Base-by-base conservation (phyloP, 1,140 invertebrate genomes). In the Saccostrea echinata region DNA sequence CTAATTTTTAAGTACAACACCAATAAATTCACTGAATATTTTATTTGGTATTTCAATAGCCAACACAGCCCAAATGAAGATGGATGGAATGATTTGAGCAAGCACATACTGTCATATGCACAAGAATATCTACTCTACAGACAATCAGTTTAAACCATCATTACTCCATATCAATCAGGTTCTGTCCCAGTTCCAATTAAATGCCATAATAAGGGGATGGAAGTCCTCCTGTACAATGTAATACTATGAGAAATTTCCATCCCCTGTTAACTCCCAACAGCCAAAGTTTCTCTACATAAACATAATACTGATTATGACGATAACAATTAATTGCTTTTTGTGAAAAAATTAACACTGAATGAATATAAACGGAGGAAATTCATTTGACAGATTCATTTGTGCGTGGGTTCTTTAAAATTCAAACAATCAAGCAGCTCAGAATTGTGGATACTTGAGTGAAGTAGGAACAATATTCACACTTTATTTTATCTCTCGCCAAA, bases 21-120 rank as follows among this genome's bases (percentile, higher is more conserved):
- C 30, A 57, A 35, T 21, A 43, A 35, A 61, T 80, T 87, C 61
- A 80, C 76, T 88, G 61, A 84, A 88, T 57, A 81, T 53, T 84
- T 84, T 88, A 88, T 88, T 61, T 55, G 84, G 64, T 85, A 85
- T 88, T 84, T 55, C 71, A 83, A 88, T 88, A 84, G 87, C 87
- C 84, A 88, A 88, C 82, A 88, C 87, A 88, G 87, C 87, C 87
- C 87, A 88, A 87, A 84, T 88, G 87, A 88, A 51, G 71, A 80
- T 85, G 87, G 87, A 88, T 88, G 87, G 87, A 88, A 76, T 88
- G 87, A 64, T 88, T 88, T 88, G 87, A 88, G 87, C 87, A 88
- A 88, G 87, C 87, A 88, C 51, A 81, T 71, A 87, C 35, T 87
- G 82, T 84, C 68, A 84, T 64, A 87, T 84, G 61, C 68, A 87